Base-by-base conservation (phyloP, 2,797 vertebrate species). In the Anolis apletophallus region DNA sequence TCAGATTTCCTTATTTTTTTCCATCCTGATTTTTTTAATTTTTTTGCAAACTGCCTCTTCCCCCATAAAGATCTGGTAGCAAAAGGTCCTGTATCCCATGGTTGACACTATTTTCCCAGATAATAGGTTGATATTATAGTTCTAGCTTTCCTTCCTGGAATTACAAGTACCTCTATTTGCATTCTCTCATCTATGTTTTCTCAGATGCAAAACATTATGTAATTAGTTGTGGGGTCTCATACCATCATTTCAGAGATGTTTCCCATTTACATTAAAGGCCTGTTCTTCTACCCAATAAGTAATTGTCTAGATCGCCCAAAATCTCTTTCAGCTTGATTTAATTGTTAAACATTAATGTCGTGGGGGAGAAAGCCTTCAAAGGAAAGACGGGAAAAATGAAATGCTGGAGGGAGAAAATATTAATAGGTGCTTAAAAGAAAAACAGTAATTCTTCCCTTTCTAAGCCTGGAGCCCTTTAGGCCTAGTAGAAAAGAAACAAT, bases 151-250 rank as follows among this genome's bases (percentile, higher is more conserved):
- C 87, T 91, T 91, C 91, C 88, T 94, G 88, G 86, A 91, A 83
- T 97, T 95, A 94, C 95, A 94, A 92, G 93, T 95, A 95, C 93
- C 93, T 96, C 95, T 96, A 96, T 97, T 97, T 97, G 96, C 94
- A 92, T 97, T 97, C 96, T 95, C 95, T 95, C 94, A 94, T 95
- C 93, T 96, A 85, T 98, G 96, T 98, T 99, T 98, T 97, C 95
- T 98, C 98, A 98, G 97, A 98, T 98, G 97, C 97, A 98, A 97
- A 97, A 98, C 98, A 98, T 98, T 98, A 98, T 97, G 97, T 97
- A 98, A 98, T 99, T 99, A 98, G 97, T 96, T 97, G 95, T 96
- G 96, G 94, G 94, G 95, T 95, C 94, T 96, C 94, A 92, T 91
- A 88, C 93, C 96, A 94, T 97, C 95, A 80, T 96, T 97, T 95